Percentiles rank a stretch among this genome's conserved stretches.
Conservation (phyloP, 1,140 invertebrate species). For the Trichoplusia ni region DNA sequence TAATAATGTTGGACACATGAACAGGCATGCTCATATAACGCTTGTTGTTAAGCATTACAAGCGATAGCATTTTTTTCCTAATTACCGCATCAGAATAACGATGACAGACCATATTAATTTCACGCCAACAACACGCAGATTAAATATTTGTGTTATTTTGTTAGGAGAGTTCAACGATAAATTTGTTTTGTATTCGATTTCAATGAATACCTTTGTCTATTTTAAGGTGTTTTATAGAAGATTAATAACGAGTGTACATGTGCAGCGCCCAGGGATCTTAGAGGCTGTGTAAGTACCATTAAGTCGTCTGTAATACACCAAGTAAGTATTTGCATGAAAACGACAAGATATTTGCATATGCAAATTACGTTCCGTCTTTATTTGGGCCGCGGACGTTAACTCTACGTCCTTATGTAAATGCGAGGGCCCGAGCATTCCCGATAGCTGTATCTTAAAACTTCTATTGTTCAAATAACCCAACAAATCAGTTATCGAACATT, state of each 20-base stretch:
- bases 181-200: too few relatives aligned
- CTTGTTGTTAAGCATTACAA: too few relatives aligned
- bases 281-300: conserved; percentile 70
- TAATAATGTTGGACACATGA: neutral
- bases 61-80: neutral
- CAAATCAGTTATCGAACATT: conserved; percentile 40
- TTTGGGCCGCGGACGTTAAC: conserved; percentile 71
- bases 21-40: too few relatives aligned
- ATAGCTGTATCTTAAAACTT: conserved; percentile 48
- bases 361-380: conserved; percentile 78
- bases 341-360: conserved; percentile 76
- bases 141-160: conserved; percentile 31
- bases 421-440: conserved; percentile 40
- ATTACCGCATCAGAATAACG: too few relatives aligned
- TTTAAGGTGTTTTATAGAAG: too few relatives aligned
- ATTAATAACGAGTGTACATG: conserved; percentile 29
- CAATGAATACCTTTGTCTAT: too few relatives aligned
- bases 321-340: conserved; percentile 74
- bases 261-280: conserved; percentile 50
- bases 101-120: too few relatives aligned
- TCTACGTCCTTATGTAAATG: conserved; percentile 71
- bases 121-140: conserved; percentile 9
- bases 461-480: conserved; percentile 44
- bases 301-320: conserved; percentile 77
- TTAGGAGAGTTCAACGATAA: too few relatives aligned